Evolutionary conservation across 1,140 invertebrate species (phyloP), one percentile per base, ranked within the genome.

Genomic region (Habropoda laboriosa): DNA sequence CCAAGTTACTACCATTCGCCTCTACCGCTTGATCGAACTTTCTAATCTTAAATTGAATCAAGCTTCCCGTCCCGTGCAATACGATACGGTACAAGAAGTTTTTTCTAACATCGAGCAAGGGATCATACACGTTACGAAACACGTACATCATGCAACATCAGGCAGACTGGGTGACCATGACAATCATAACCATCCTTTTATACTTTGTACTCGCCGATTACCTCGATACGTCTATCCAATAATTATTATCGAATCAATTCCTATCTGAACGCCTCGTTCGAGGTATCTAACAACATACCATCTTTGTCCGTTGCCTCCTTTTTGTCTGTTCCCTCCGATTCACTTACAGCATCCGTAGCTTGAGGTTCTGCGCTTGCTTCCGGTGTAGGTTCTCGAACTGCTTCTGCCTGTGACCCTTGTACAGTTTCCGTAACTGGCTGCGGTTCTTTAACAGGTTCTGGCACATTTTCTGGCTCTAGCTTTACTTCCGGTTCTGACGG

Each of bases 311-410:
- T 63, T 78, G 81, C 57, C 30, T 87, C 74, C 42, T 79, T 80
- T 49, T 89, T 80, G 55, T 84, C 82, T 79, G 82, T 86, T 35
- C 81, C 87, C 63, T 82, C 89, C 67, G 79, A 86, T 47, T 89
- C 88, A 74, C 78, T 83, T 80, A 81, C 77, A 68, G 73, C 61
- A 57, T 90, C 85, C 51, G 55, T 27, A 32, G 21, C 42, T 57
- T 70, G 18, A 27, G 30, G n/a, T 55, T 63, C 57, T 32, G 40
- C 30, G 42, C 42, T 75, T 30, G 61, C 51, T 64, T 64, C 58
- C 45, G 35, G 58, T 3, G 2, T 7, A 12, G 24, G 16, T 12
- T 58, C 64, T 49, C 49, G n/a, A 18, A 42, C 61, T 30, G 55
- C 8, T 47, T 81, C 79, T 12, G 30, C 10, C 35, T 18, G 35